Evolutionary conservation across 2,888 invertebrate species (phyloP).

Genomic region (Acanthoscelides obtectus): DNA sequence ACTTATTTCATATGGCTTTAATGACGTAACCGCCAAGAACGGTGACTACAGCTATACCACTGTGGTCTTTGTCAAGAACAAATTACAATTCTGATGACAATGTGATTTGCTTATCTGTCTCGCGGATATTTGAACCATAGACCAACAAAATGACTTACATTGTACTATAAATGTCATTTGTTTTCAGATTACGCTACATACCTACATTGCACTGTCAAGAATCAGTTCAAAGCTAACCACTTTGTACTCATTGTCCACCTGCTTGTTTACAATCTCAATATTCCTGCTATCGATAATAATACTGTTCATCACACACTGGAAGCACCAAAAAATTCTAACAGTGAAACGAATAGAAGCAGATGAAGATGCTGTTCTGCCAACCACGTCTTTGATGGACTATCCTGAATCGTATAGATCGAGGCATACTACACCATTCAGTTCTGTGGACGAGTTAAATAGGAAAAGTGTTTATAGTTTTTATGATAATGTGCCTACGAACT

Average conservation of each 20-base stretch:
- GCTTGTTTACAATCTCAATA: background rate
- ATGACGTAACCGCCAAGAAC: too few relatives aligned
- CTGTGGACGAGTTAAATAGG: background rate
- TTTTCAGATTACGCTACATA: background rate
- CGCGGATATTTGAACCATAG: too few relatives aligned
- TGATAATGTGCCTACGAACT: background rate
- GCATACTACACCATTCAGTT: background rate
- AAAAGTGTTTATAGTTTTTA: background rate
- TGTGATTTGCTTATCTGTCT: too few relatives aligned
- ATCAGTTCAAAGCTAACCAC: background rate
- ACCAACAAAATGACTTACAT: too few relatives aligned
- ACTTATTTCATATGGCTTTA: too few relatives aligned
- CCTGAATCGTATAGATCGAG: background rate
- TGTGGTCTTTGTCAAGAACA: too few relatives aligned
- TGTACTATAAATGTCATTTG: too few relatives aligned
- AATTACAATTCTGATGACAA: too few relatives aligned
- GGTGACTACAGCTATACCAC: too few relatives aligned
- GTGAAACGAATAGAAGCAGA: background rate
- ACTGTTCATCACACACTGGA: background rate
- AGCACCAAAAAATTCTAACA: background rate
- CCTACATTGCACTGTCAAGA: background rate
- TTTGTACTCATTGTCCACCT: background rate
- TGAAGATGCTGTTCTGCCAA: background rate
- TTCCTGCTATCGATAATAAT: background rate
- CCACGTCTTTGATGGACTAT: background rate